phyloP scores from a whole-genome alignment of 2,113 vertebrate species.

The Bubo scandiacus region DNA sequence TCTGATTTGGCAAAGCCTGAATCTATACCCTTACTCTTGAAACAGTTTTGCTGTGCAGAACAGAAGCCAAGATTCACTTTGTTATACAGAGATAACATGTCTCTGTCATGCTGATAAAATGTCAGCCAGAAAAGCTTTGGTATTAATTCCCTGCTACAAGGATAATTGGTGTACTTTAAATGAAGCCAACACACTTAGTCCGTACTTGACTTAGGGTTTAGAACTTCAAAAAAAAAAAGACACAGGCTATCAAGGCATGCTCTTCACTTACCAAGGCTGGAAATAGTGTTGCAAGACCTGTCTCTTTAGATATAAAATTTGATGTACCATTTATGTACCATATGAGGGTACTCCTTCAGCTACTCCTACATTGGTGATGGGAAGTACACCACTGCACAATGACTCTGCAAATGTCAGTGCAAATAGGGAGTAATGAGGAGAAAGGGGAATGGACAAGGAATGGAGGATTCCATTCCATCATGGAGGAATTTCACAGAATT shows the following conservation, averaged over 20 bases:
- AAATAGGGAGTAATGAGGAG: background rate
- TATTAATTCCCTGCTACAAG: background rate
- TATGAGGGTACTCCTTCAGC: background rate
- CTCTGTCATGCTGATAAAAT: background rate
- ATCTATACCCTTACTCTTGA: background rate
- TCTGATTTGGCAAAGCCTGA: background rate
- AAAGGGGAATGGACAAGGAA: background rate
- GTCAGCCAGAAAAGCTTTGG: background rate
- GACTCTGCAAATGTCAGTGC: background rate
- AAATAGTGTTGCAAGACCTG: background rate
- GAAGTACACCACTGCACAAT: background rate
- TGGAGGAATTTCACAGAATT: background rate
- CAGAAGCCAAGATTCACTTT: background rate
- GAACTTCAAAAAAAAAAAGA: background rate
- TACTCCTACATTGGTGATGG: background rate
- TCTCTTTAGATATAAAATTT: background rate
- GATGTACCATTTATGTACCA: rapidly evolving
- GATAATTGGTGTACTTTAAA: background rate
- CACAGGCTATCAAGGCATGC: too few species aligned
- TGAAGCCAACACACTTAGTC: background rate
- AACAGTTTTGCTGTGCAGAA: background rate
- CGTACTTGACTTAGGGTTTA: background rate
- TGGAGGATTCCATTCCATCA: too few species aligned
- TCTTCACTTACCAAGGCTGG: background rate
- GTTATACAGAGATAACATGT: background rate